Conservation (phyloP, 1,140 invertebrate species). For the Trigoniulus corallinus region DNA sequence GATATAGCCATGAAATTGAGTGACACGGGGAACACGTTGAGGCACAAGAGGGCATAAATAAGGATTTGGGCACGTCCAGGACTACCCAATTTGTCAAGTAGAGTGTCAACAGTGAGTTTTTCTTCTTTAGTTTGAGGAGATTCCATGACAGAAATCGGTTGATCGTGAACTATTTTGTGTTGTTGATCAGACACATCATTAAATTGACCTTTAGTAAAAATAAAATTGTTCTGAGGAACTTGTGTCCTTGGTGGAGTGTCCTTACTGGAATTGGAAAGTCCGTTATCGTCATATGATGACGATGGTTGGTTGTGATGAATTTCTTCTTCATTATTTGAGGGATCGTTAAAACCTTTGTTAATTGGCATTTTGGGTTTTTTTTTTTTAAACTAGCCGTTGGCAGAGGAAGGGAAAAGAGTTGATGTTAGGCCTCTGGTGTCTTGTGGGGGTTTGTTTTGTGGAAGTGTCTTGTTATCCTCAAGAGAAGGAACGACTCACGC, state of each 20-base stretch:
- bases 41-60: slow-evolving; percentile 26
- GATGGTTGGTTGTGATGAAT: not conserved
- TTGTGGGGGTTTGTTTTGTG: no score
- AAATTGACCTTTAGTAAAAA: not conserved
- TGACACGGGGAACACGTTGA: slow-evolving; percentile 30
- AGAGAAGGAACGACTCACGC: no score
- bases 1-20: slow-evolving; percentile 29
- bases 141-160: not conserved
- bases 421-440: no score
- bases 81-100: slow-evolving; percentile 18
- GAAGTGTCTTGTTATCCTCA: no score
- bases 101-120: slow-evolving; percentile 11
- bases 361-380: no score
- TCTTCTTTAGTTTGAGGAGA: not conserved
- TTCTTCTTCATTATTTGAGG: no score
- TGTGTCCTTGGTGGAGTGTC: not conserved
- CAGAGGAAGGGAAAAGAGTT: no score
- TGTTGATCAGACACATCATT: not conserved
- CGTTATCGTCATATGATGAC: not conserved
- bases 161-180: not conserved
- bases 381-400: no score
- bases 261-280: no score
- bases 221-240: not conserved
- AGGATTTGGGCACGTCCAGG: slow-evolving; percentile 32
- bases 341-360: no score